Conservation (phyloP, 2,797 vertebrate species). For the Atherinosoma microstoma region DNA sequence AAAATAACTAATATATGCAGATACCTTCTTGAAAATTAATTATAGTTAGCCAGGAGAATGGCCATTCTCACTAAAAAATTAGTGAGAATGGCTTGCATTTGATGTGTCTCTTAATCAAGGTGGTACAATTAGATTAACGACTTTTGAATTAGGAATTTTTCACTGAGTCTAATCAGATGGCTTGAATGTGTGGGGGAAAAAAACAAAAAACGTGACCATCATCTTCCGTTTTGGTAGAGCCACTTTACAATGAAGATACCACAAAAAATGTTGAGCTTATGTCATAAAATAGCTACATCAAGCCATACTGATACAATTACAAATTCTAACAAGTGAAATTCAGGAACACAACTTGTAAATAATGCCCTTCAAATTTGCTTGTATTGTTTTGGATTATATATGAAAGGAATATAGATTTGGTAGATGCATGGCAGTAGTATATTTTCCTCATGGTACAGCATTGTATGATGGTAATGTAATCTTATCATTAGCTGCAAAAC, state of each 20-base stretch:
- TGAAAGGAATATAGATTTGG: background rate
- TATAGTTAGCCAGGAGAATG: slow-evolving; percentile 59
- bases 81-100: slow-evolving; percentile 41
- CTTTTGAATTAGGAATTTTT: slow-evolving; percentile 28
- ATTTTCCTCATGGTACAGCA: too few relatives aligned
- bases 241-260: slow-evolving; percentile 15
- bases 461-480: too few relatives aligned
- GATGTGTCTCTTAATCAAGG: slow-evolving; percentile 29
- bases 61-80: slow-evolving; percentile 70
- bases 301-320: too few relatives aligned
- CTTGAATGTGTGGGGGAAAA: slow-evolving; percentile 26
- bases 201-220: background rate
- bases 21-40: slow-evolving; percentile 67
- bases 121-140: slow-evolving; percentile 19
- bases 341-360: background rate
- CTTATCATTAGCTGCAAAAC: too few relatives aligned
- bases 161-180: slow-evolving; percentile 23
- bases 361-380: background rate
- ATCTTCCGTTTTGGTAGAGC: too few relatives aligned
- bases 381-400: background rate
- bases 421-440: too few relatives aligned
- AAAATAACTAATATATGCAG: slow-evolving; percentile 72
- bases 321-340: background rate
- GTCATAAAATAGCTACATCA: slow-evolving; percentile 1
- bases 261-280: background rate